A percentile compares a stretch with the other conserved stretches of the same genome.
Evolutionary conservation across 2,888 invertebrate species (phyloP).

Genomic region (Heterodera filipjevi): DNA sequence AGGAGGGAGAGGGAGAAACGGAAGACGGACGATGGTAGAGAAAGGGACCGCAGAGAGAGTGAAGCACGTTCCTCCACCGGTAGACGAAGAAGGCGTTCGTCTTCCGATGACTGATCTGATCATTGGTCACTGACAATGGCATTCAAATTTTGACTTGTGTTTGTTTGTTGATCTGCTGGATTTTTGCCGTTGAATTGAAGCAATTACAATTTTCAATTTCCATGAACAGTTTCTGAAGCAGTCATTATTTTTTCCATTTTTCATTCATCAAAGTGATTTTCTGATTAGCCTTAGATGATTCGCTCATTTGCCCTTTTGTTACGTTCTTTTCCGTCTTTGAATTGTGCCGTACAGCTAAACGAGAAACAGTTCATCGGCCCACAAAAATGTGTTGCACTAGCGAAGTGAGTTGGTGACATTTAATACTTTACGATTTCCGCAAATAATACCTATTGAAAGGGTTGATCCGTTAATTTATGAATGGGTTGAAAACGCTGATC

Average conservation of each 20-base stretch:
- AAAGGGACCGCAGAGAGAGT: conserved; percentile 2
- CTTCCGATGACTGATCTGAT: neutral
- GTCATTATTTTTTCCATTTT: neutral
- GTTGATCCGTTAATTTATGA: too few species aligned
- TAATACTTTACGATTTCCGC: too few species aligned
- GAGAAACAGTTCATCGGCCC: neutral
- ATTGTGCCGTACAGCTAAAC: neutral
- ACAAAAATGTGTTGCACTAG: neutral
- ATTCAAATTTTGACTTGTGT: neutral
- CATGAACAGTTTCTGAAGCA: neutral
- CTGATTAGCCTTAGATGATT: neutral
- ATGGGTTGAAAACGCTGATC: too few species aligned
- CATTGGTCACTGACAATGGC: neutral
- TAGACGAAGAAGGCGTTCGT: conserved; percentile 16
- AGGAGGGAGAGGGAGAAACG: conserved; percentile 28
- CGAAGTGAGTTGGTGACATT: neutral
- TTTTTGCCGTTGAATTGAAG: too few species aligned
- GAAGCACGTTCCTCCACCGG: neutral
- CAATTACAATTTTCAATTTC: too few species aligned
- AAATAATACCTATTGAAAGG: too few species aligned
- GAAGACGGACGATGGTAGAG: neutral
- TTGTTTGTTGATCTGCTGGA: neutral
- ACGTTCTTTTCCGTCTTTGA: neutral
- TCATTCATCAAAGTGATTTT: neutral
- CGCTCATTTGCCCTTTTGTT: neutral